phyloP scores from a whole-genome alignment of 2,113 vertebrate species.

The Ginglymostoma cirratum region DNA sequence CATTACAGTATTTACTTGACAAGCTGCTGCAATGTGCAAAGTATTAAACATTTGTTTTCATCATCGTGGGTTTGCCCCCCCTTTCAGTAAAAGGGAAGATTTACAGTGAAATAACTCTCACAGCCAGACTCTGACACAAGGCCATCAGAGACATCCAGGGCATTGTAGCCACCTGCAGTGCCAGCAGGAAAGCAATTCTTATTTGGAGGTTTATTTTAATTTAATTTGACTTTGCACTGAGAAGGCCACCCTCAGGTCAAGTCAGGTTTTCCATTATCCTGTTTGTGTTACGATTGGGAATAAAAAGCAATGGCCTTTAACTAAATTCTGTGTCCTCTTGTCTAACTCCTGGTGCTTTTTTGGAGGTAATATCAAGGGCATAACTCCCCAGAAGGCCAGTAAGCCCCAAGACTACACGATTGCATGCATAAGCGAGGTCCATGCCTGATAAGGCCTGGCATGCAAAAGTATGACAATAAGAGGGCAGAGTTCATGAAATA shows the following conservation, averaged over 20 bases:
- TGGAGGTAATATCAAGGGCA: background rate
- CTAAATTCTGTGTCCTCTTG: background rate
- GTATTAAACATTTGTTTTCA: background rate
- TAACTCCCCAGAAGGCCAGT: slow-evolving; percentile 4
- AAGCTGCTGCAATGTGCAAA: background rate
- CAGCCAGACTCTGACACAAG: background rate
- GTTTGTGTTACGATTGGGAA: background rate
- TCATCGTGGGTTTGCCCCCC: background rate
- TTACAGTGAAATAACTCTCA: background rate
- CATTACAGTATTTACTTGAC: background rate
- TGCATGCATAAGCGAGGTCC: slow-evolving; percentile 31
- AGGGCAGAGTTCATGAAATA: slow-evolving; percentile 27
- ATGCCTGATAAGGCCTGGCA: slow-evolving; percentile 18
- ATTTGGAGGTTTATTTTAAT: slow-evolving; percentile 20
- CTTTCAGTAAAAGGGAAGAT: background rate
- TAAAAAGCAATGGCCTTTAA: background rate
- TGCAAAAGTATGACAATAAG: slow-evolving; percentile 40
- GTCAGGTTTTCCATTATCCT: background rate
- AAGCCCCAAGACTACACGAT: background rate
- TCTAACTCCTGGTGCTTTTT: background rate
- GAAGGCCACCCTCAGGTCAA: background rate
- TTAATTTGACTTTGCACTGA: slow-evolving; percentile 23
- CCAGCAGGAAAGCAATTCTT: background rate
- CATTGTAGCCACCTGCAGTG: background rate
- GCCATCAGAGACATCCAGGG: background rate